These are phyloP conservation scores for Corbicula japonica DNA, from an alignment of 2,888 invertebrate species.

Conservation along the genomic window DNA sequence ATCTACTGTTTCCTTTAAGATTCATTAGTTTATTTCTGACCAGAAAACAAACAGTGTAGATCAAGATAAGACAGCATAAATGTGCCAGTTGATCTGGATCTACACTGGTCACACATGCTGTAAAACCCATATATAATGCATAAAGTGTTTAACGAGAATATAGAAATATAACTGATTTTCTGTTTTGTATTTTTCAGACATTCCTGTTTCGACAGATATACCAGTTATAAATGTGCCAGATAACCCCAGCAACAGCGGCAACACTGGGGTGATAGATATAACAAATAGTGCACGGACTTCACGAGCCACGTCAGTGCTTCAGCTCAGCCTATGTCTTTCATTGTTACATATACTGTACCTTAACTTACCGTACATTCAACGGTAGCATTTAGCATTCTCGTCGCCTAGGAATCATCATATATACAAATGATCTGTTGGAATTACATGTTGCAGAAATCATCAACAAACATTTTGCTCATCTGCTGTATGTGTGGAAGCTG, in stretches of 20 bases:
- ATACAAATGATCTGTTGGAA: slow-evolving; percentile 21
- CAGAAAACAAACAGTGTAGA: no score
- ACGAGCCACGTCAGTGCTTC: slow-evolving; percentile 18
- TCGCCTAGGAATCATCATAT: not conserved
- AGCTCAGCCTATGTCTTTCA: slow-evolving; percentile 62
- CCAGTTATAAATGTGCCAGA: slow-evolving; percentile 54
- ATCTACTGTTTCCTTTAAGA: no score
- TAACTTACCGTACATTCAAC: slow-evolving; percentile 17
- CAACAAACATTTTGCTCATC: slow-evolving; percentile 24
- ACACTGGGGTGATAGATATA: slow-evolving; percentile 51
- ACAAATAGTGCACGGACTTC: slow-evolving; percentile 38
- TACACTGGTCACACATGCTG: no score
- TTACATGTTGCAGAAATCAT: slow-evolving; percentile 17
- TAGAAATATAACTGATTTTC: no score
- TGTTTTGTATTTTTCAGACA: slow-evolving; percentile 50
- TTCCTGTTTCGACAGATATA: slow-evolving; percentile 52
- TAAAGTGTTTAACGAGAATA: no score
- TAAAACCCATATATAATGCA: no score
- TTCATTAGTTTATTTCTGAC: no score
- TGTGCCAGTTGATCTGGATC: no score
- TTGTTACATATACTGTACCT: slow-evolving; percentile 39
- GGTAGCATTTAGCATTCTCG: slow-evolving; percentile 36
- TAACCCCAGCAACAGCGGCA: slow-evolving; percentile 22
- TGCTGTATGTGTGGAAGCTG: slow-evolving; percentile 19
- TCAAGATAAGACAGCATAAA: no score